These are phyloP conservation scores for Euleptes europaea DNA, from an alignment of 2,113 vertebrate species.

Conservation along the genomic window DNA sequence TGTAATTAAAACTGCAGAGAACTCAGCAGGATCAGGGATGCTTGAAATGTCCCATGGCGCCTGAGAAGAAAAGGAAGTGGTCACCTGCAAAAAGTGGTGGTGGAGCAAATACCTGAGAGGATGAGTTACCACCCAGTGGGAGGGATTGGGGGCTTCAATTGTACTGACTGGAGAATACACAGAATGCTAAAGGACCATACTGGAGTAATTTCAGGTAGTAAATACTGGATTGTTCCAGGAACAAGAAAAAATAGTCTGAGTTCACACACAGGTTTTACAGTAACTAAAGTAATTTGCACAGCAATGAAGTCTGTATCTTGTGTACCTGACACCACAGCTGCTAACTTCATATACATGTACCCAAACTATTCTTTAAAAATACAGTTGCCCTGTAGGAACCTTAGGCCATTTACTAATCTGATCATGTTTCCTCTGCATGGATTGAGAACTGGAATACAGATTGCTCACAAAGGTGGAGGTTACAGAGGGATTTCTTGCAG, in stretches of 20 bases:
- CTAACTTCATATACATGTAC: background rate
- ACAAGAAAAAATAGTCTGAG: background rate
- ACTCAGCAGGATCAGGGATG: background rate
- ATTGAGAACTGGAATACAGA: background rate
- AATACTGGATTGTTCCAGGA: background rate
- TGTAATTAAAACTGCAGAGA: background rate
- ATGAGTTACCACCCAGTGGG: background rate
- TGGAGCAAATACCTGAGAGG: background rate
- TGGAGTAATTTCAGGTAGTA: background rate
- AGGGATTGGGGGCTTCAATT: background rate
- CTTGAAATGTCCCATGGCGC: background rate
- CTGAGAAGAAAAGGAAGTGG: background rate
- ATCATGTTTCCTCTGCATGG: background rate
- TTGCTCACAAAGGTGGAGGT: background rate
- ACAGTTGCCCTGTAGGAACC: background rate
- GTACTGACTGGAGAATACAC: background rate
- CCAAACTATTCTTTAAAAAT: background rate
- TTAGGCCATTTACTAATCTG: background rate
- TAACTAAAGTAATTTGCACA: background rate
- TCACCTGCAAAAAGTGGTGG: background rate
- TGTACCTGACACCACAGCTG: background rate
- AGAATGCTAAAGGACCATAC: background rate
- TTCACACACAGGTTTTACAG: background rate
- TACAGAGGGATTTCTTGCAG: background rate
- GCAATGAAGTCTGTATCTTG: background rate